phyloP scores from a whole-genome alignment of 2,888 invertebrate species.

The Chrysolina americana region DNA sequence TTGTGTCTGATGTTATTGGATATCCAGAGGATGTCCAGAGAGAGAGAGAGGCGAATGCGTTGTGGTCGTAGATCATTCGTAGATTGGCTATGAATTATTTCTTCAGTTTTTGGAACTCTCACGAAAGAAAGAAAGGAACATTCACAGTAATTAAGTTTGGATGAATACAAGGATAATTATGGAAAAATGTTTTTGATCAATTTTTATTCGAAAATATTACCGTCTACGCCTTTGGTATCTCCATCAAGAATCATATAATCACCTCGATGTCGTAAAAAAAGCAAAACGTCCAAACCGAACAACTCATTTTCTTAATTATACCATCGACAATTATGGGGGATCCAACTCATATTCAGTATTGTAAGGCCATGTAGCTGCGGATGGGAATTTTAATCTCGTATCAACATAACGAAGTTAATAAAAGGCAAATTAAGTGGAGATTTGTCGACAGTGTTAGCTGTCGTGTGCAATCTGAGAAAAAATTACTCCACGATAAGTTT shows the following conservation, averaged over 20 bases:
- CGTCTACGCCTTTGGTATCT: constrained; percentile 8
- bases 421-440: not conserved
- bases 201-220: not conserved
- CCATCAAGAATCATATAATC: constrained; percentile 10
- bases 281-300: constrained; percentile 27
- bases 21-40: too few relatives aligned
- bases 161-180: too few relatives aligned
- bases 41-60: too few relatives aligned
- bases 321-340: constrained; percentile 33
- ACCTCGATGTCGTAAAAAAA: constrained; percentile 21
- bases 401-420: not conserved
- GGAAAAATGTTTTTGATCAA: too few relatives aligned
- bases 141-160: too few relatives aligned
- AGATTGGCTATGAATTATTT: too few relatives aligned
- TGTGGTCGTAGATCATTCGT: too few relatives aligned
- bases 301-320: constrained; percentile 37
- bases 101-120: too few relatives aligned
- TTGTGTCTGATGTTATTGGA: too few relatives aligned
- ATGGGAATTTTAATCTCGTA: not conserved
- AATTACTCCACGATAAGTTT: too few relatives aligned
- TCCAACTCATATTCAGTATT: constrained; percentile 16
- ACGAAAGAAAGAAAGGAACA: too few relatives aligned
- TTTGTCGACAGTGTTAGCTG: not conserved
- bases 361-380: not conserved
- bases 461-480: too few relatives aligned